Percentiles rank a stretch among this genome's conserved stretches.
These are phyloP conservation scores for Leptopilina clavipes DNA, from an alignment of 1,140 invertebrate genomes.

Conservation along the genomic window DNA sequence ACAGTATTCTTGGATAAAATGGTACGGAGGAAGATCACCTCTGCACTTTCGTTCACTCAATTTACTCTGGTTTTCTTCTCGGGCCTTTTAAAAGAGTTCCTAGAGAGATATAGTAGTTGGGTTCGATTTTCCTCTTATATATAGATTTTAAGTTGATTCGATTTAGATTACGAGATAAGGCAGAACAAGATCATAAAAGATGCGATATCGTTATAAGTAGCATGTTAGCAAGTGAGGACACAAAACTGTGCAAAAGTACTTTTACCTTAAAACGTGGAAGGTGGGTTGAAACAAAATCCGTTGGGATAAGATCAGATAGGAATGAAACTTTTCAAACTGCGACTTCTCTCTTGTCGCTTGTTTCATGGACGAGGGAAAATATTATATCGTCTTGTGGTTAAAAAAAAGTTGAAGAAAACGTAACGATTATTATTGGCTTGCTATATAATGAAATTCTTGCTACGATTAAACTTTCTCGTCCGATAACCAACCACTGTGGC, in stretches of 20 bases:
- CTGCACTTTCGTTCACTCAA: slow-evolving; percentile 5
- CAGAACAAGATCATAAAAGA: slow-evolving; percentile 3
- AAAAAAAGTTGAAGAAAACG: neutral
- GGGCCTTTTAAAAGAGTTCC: neutral
- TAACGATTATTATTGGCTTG: slow-evolving; percentile 2
- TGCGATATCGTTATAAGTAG: neutral
- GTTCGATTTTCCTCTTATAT: slow-evolving; percentile 5
- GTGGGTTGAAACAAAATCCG: neutral
- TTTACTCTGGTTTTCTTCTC: slow-evolving; percentile 3
- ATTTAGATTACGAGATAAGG: slow-evolving; percentile 19
- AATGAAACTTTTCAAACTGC: slow-evolving; percentile 48
- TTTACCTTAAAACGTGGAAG: neutral
- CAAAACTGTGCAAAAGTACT: neutral
- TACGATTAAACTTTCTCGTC: slow-evolving; percentile 6
- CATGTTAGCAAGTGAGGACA: neutral
- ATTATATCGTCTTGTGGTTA: neutral
- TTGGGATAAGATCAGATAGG: slow-evolving; percentile 40
- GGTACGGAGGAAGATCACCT: slow-evolving; percentile 22
- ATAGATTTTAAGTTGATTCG: slow-evolving; percentile 6
- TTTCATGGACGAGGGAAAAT: slow-evolving; percentile 12
- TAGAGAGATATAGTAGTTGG: neutral
- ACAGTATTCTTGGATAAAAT: neutral
- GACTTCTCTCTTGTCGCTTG: neutral
- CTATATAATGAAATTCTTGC: neutral
- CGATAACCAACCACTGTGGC: neutral